Evolutionary conservation across 2,113 vertebrate species (phyloP).

Genomic region (Stercorarius parasiticus): DNA sequence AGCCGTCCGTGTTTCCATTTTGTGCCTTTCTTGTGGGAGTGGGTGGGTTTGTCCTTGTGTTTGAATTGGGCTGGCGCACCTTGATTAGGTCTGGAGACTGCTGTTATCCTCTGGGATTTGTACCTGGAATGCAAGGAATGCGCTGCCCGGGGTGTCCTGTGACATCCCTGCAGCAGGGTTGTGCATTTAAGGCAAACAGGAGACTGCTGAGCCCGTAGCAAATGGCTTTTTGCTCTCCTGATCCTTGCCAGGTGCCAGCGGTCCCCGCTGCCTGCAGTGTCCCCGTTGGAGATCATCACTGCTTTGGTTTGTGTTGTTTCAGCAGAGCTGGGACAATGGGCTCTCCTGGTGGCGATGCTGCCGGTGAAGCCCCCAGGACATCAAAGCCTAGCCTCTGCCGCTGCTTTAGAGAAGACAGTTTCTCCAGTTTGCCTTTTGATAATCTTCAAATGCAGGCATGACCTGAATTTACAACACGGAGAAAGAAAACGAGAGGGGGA

Average conservation of each 20-base stretch:
- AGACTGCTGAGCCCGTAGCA: not conserved
- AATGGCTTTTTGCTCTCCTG: rapidly evolving
- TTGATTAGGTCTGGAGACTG: rapidly evolving
- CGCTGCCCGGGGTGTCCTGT: not conserved
- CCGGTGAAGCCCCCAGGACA: not conserved
- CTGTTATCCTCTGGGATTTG: not conserved
- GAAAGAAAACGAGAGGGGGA: not conserved
- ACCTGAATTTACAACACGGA: not conserved
- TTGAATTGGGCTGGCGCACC: not conserved
- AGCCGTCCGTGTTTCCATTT: rapidly evolving
- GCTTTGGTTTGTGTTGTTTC: not conserved
- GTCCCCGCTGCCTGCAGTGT: rapidly evolving
- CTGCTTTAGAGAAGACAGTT: not conserved
- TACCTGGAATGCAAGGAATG: not conserved
- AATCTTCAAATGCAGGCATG: conserved; percentile 17
- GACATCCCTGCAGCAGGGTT: rapidly evolving
- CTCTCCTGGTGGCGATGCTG: not conserved
- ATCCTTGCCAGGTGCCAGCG: rapidly evolving
- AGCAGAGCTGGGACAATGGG: not conserved
- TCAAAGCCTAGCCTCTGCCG: not conserved
- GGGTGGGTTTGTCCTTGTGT: not conserved
- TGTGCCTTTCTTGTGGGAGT: not conserved
- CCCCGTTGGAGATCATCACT: rapidly evolving
- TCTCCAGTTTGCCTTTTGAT: conserved; percentile 46
- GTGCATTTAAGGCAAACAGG: rapidly evolving